Conservation (phyloP, 1,140 invertebrate species). For the Atta texana region DNA sequence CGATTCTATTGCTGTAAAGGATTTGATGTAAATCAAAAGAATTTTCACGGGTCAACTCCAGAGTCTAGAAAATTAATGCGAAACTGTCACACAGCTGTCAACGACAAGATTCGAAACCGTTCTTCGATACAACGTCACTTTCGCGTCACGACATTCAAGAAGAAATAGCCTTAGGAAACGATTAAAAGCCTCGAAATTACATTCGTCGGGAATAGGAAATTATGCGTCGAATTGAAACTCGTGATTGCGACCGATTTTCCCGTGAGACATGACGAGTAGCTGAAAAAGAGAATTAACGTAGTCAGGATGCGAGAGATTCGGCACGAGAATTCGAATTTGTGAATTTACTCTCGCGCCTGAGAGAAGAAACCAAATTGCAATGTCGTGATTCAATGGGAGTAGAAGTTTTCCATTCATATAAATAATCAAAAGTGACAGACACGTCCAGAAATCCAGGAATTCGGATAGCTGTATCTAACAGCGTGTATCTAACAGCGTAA, state of each 20-base stretch:
- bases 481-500: slow-evolving; percentile 10
- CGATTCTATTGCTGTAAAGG: no score
- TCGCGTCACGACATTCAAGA: not conserved
- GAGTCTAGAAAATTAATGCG: not conserved
- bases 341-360: not conserved
- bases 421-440: slow-evolving; percentile 23
- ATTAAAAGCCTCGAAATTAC: slow-evolving; percentile 50
- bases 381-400: not conserved
- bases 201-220: slow-evolving; percentile 1
- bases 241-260: slow-evolving; percentile 13
- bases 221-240: slow-evolving; percentile 24
- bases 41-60: not conserved
- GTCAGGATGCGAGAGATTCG: not conserved
- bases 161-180: not conserved
- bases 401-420: not conserved
- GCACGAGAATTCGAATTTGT: not conserved
- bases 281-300: slow-evolving; percentile 15
- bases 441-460: slow-evolving; percentile 11
- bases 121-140: slow-evolving; percentile 17
- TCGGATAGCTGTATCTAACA: not conserved
- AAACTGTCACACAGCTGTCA: slow-evolving; percentile 6
- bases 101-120: not conserved
- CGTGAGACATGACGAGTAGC: slow-evolving; percentile 2
- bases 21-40: not conserved
- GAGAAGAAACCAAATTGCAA: slow-evolving; percentile 38